These are phyloP conservation scores for Lepidurus couesii DNA, from an alignment of 1,140 invertebrate genomes.

Conservation along the genomic window DNA sequence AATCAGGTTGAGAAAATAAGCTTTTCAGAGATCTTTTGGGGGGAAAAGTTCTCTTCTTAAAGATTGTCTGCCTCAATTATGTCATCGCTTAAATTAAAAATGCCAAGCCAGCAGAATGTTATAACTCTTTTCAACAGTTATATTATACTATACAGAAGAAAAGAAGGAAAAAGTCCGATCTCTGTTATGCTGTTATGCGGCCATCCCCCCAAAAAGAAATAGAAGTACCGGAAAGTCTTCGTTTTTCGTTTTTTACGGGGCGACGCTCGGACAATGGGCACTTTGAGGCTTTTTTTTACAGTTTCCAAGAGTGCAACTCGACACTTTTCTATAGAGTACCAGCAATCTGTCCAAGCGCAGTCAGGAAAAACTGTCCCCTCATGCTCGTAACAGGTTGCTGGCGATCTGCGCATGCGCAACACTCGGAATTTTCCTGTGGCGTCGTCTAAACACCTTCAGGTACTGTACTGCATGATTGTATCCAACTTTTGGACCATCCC, in stretches of 20 bases:
- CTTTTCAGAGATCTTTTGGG: not conserved
- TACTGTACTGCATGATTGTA: too few relatives aligned
- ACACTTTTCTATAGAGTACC: conserved; percentile 12
- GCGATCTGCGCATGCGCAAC: not conserved
- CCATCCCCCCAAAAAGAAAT: too few relatives aligned
- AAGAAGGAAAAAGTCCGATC: too few relatives aligned
- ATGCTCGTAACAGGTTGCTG: conserved; percentile 13
- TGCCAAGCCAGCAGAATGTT: conserved; percentile 7
- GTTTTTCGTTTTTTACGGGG: not conserved
- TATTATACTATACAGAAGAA: too few relatives aligned
- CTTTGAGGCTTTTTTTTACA: not conserved
- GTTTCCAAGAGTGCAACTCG: not conserved
- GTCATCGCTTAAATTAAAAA: conserved; percentile 15
- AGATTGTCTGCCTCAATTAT: not conserved
- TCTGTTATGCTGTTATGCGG: too few relatives aligned
- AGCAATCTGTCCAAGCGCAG: not conserved
- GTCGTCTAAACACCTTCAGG: too few relatives aligned
- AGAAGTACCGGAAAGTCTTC: conserved; percentile 10
- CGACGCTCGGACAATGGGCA: not conserved
- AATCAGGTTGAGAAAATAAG: conserved; percentile 22
- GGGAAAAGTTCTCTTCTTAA: not conserved
- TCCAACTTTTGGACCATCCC: too few relatives aligned
- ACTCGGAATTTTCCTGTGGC: not conserved
- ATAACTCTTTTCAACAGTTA: not conserved
- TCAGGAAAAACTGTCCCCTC: conserved; percentile 1